A percentile compares a stretch with the other conserved stretches of the same genome.
Conservation (phyloP, 2,888 invertebrate species). For the Drosophila picticornis region DNA sequence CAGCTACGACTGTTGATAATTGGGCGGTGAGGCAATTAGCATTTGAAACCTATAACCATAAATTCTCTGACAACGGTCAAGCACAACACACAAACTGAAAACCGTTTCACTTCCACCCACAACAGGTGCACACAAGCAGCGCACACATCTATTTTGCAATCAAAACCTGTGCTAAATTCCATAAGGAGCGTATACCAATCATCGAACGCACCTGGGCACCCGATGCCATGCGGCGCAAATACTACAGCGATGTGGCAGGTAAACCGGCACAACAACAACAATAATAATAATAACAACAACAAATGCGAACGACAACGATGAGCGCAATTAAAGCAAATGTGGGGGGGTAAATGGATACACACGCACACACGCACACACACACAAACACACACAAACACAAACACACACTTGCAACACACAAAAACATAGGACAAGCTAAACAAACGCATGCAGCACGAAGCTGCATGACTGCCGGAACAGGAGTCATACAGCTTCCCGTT, state of each 20-base stretch:
- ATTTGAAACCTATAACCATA: constrained; percentile 67
- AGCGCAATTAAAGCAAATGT: constrained; percentile 71
- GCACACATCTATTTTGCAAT: constrained; percentile 89
- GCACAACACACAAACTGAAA: constrained; percentile 29
- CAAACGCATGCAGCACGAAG: constrained; percentile 20
- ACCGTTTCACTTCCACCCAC: constrained; percentile 17
- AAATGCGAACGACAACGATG: constrained; percentile 47
- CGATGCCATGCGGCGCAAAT: constrained; percentile 89
- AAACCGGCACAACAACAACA: constrained; percentile 52
- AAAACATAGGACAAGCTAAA: constrained; percentile 53
- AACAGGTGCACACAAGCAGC: constrained; percentile 64
- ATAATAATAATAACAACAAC: constrained; percentile 26
- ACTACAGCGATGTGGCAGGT: constrained; percentile 93
- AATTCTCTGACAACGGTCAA: constrained; percentile 57
- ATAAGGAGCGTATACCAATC: constrained; percentile 90
- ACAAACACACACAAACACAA: not conserved
- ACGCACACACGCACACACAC: not conserved
- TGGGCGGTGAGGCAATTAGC: constrained; percentile 62
- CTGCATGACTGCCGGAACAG: not conserved
- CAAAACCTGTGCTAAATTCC: constrained; percentile 95
- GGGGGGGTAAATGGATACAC: constrained; percentile 12
- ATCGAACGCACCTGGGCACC: constrained; percentile 94
- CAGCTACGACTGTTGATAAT: not conserved
- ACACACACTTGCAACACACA: constrained; percentile 38
- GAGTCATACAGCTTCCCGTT: constrained; percentile 21